These are phyloP conservation scores for Erannis defoliaria DNA, from an alignment of 2,888 invertebrate species.

Conservation along the genomic window DNA sequence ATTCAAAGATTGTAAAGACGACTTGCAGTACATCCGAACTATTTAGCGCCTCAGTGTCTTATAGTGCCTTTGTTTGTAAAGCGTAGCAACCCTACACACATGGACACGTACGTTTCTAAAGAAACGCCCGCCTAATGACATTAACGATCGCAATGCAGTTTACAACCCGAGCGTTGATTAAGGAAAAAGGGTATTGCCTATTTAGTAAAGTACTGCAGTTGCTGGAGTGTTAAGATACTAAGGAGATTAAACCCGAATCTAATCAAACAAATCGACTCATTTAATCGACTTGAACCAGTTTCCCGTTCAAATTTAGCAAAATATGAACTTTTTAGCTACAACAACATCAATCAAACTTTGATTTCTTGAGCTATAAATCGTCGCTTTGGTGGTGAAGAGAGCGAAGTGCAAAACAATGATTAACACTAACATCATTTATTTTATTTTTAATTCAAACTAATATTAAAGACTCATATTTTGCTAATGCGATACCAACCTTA, in stretches of 20 bases:
- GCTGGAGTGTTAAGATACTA: neutral
- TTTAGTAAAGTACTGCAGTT: constrained; percentile 11
- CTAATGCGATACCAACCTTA: too few relatives aligned
- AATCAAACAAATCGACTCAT: too few relatives aligned
- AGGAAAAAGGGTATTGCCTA: constrained; percentile 17
- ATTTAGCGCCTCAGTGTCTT: neutral
- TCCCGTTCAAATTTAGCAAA: too few relatives aligned
- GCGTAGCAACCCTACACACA: constrained; percentile 23
- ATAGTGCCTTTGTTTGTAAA: neutral
- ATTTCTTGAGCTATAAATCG: too few relatives aligned
- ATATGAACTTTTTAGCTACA: too few relatives aligned
- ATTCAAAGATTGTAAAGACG: neutral
- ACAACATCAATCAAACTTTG: too few relatives aligned
- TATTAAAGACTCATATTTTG: too few relatives aligned
- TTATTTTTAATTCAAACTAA: too few relatives aligned
- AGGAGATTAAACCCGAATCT: neutral
- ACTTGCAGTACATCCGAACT: neutral
- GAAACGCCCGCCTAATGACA: constrained; percentile 34
- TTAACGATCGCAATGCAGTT: constrained; percentile 38
- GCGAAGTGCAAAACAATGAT: too few relatives aligned
- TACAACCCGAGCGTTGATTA: constrained; percentile 27
- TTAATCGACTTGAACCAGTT: neutral
- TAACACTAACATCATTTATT: too few relatives aligned
- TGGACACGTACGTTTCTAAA: constrained; percentile 33
- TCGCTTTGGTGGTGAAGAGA: too few relatives aligned